A percentile compares a stretch with the other conserved stretches of the same genome.
phyloP scores from a whole-genome alignment of 1,140 invertebrate species.

The Gonatopus flavifemur region DNA sequence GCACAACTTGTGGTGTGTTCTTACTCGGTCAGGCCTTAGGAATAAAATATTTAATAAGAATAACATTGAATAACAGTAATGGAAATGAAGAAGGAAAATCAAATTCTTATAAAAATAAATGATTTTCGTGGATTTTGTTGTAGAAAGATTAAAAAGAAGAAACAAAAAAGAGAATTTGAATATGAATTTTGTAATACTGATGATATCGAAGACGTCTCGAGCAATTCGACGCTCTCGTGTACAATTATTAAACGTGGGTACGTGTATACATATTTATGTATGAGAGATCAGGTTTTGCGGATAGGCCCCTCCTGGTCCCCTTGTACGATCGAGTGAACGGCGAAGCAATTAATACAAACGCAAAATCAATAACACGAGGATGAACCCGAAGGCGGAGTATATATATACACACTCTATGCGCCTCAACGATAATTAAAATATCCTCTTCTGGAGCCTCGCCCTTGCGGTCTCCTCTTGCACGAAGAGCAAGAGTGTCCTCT shows the following conservation, averaged over 20 bases:
- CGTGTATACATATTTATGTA: neutral
- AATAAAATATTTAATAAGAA: constrained; percentile 1
- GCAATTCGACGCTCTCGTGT: neutral
- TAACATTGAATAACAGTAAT: too few species aligned
- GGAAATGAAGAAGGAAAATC: too few species aligned
- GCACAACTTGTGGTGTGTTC: constrained; percentile 58
- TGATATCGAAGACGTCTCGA: neutral
- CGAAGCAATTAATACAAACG: constrained; percentile 49
- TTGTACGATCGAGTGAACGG: constrained; percentile 35
- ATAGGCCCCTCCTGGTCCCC: constrained; percentile 18
- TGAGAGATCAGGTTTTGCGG: neutral
- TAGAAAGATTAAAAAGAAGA: constrained; percentile 6
- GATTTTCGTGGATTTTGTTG: neutral
- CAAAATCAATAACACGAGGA: constrained; percentile 44
- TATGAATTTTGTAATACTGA: neutral
- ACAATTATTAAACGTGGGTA: neutral
- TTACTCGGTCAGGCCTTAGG: constrained; percentile 40
- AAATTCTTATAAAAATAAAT: constrained; percentile 11
- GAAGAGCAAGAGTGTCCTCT: constrained; percentile 32
- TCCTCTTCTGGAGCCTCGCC: constrained; percentile 39
- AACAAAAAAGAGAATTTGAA: neutral
- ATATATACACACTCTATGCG: too few species aligned
- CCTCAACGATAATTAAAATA: constrained; percentile 56
- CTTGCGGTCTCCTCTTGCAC: constrained; percentile 32
- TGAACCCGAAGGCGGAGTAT: constrained; percentile 37